Conservation (phyloP, 1,140 invertebrate species). For the Octopus bimaculoides region DNA sequence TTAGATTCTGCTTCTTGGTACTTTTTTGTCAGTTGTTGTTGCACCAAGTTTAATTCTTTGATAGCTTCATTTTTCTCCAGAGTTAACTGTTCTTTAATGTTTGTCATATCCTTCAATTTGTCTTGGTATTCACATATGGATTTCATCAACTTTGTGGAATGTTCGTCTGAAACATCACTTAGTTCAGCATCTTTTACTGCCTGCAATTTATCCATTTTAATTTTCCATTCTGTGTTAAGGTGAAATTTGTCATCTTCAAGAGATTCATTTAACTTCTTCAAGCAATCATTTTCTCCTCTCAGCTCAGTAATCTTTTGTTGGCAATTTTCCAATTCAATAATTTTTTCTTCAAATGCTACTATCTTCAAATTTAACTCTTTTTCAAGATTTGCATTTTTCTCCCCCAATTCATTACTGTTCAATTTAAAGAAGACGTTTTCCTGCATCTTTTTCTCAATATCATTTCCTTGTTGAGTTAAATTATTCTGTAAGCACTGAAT, state of each 20-base stretch:
- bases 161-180: no score
- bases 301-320: constrained; percentile 17
- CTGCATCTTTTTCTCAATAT: not conserved
- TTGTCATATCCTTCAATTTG: constrained; percentile 28
- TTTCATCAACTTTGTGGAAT: no score
- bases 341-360: constrained; percentile 11
- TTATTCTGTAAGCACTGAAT: no score
- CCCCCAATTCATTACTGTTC: not conserved
- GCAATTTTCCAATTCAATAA: constrained; percentile 21
- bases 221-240: no score
- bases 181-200: no score
- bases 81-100: constrained; percentile 34
- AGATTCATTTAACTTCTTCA: constrained; percentile 46
- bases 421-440: not conserved
- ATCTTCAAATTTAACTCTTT: constrained; percentile 24
- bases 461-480: no score
- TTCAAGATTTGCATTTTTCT: not conserved
- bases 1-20: constrained; percentile 20
- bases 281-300: constrained; percentile 28
- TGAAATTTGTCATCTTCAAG: constrained; percentile 24
- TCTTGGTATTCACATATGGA: constrained; percentile 4
- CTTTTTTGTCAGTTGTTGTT: constrained; percentile 29
- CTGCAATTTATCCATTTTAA: no score
- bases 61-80: constrained; percentile 33
- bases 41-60: constrained; percentile 22